Evolutionary conservation across 2,113 vertebrate genomes (phyloP).

Genomic region (Cacatua alba): DNA sequence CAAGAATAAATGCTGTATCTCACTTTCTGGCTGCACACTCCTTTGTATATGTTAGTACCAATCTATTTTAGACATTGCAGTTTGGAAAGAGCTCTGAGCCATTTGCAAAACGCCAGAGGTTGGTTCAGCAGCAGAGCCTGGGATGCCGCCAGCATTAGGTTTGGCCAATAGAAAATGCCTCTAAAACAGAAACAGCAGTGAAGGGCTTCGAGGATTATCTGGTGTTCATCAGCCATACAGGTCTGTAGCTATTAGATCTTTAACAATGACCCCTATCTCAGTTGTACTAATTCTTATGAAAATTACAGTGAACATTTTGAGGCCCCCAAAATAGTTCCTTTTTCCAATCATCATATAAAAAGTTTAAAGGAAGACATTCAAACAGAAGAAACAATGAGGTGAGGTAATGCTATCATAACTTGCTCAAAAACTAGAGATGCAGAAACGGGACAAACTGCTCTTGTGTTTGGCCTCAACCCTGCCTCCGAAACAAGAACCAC

Average conservation of each 20-base stretch:
- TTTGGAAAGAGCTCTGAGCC: conserved; percentile 4
- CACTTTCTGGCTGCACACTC: neutral
- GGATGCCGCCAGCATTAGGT: neutral
- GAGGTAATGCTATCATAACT: neutral
- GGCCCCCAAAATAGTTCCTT: neutral
- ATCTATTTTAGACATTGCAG: neutral
- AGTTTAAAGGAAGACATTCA: neutral
- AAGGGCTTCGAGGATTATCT: neutral
- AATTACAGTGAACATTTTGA: neutral
- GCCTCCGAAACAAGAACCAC: neutral
- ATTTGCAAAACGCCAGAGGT: neutral
- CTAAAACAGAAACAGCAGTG: neutral
- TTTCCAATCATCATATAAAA: neutral
- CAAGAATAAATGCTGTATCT: neutral
- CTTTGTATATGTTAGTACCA: neutral
- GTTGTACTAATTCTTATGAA: neutral
- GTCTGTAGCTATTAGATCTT: neutral
- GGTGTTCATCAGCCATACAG: neutral
- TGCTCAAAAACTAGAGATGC: neutral
- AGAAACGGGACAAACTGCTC: neutral
- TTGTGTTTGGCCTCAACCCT: neutral
- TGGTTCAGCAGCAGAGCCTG: neutral
- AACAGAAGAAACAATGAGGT: neutral
- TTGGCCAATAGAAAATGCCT: neutral
- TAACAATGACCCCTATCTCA: neutral